These are phyloP conservation scores for Linnaemya vulpina DNA, from an alignment of 2,888 invertebrate genomes.

Conservation along the genomic window DNA sequence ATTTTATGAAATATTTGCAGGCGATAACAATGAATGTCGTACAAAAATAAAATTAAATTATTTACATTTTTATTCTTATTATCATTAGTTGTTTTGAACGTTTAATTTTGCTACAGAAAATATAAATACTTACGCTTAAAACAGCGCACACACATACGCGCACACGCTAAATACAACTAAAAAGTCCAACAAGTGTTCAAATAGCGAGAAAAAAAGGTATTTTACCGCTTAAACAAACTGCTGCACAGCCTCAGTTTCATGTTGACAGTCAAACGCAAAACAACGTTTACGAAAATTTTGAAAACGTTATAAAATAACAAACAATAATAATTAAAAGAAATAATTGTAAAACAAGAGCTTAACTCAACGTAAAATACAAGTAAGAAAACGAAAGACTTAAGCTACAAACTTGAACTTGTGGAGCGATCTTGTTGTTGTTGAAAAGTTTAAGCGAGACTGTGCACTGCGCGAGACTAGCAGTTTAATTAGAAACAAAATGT, in stretches of 20 bases:
- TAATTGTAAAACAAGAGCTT: not conserved
- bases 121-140: conserved; percentile 1
- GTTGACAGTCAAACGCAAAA: conserved; percentile 80
- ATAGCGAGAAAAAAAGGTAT: conserved; percentile 71
- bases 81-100: conserved; percentile 3
- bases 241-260: conserved; percentile 80
- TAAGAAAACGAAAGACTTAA: conserved; percentile 75
- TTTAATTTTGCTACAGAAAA: conserved; percentile 50
- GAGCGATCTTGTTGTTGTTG: conserved; percentile 52
- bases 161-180: conserved; percentile 24
- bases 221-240: conserved; percentile 79
- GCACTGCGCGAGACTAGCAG: conserved; percentile 14
- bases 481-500: conserved; percentile 31
- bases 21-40: conserved; percentile 40
- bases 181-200: conserved; percentile 47
- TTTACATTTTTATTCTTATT: conserved; percentile 32
- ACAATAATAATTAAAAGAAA: conserved; percentile 15
- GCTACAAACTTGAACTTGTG: conserved; percentile 80
- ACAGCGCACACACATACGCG: conserved; percentile 10
- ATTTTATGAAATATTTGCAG: conserved; percentile 12
- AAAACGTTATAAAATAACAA: conserved; percentile 7
- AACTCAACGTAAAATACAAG: conserved; percentile 56
- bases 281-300: conserved; percentile 70
- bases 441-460: conserved; percentile 11
- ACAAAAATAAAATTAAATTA: conserved; percentile 29